Evolutionary conservation across 2,113 vertebrate species (phyloP).

Genomic region (Clupea harengus): DNA sequence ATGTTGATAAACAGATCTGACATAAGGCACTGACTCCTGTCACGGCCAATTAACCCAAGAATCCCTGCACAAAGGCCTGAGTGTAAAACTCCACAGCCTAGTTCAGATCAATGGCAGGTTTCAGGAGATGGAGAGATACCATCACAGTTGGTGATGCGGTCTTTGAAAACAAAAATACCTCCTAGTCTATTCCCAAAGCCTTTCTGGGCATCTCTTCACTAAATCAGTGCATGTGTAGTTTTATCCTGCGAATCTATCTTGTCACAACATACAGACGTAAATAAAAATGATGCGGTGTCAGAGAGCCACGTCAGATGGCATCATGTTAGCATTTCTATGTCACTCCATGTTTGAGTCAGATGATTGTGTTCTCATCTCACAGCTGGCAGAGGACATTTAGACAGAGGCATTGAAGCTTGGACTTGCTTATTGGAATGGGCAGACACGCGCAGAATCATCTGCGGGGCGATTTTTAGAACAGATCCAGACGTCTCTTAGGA

Average conservation of each 20-base stretch:
- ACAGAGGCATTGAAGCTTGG: background rate
- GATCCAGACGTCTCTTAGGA: background rate
- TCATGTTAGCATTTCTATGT: background rate
- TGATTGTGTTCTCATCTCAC: background rate
- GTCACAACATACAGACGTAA: background rate
- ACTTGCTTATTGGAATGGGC: background rate
- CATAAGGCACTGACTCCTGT: conserved; percentile 23
- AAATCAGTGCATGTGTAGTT: background rate
- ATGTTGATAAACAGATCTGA: conserved; percentile 20
- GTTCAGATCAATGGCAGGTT: background rate
- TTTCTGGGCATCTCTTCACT: background rate
- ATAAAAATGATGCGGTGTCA: background rate
- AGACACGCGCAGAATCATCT: background rate
- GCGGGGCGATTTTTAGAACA: background rate
- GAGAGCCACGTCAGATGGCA: background rate
- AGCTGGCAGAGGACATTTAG: background rate
- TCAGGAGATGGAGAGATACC: conserved; percentile 11
- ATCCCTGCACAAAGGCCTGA: conserved; percentile 37
- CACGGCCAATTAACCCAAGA: conserved; percentile 40
- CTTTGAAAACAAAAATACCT: conserved; percentile 32
- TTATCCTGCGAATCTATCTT: background rate
- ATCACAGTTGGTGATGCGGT: conserved; percentile 7
- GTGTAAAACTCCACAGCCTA: conserved; percentile 24
- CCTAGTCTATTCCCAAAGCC: conserved; percentile 30
- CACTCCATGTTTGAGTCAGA: background rate